Base-by-base conservation (phyloP, 2,113 vertebrate genomes). In the Oryzias melastigma region DNA sequence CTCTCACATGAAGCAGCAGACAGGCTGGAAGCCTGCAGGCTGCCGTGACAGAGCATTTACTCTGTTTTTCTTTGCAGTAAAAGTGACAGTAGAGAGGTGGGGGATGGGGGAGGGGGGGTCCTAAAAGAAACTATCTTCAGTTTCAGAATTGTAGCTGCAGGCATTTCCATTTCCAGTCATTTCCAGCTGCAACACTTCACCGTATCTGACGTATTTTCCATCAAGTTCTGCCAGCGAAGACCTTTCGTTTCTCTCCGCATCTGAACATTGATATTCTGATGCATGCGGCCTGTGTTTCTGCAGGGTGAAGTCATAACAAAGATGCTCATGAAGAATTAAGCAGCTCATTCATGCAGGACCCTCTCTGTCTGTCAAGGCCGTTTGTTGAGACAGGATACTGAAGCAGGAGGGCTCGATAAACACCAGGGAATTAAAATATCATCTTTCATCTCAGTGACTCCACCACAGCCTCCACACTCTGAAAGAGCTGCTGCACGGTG, bases 291-390 rank as follows among this genome's bases (percentile, higher is more conserved):
- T 71, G 47, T 42, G 60, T 50, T 64, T 69, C 52, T 67, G 20
- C 25, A 41, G 29, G 52, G 54, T 68, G 46, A 67, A 73, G 69
- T 62, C 62, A 81, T 73, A 76, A 83, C 41, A 43, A 61, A 58
- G 63, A 51, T 8, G 4, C n/a, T 1, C 62, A 87, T 90, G 77
- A 88, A 88, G 70, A 81, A 87, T 90, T 88, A 83, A 88, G 45
- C 65, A 68, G 72, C 72, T 71, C 69, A 72, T 77, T 54, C 24
- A 58, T 64, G 68, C 52, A 50, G 58, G 54, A 46, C 44, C 61
- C 56, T 65, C 62, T 62, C 76, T 82, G 77, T 85, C 64, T 65
- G 19, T 70, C 62, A 63, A 80, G 81, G 73, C 80, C 66, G 53
- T 56, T 41, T 52, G 41, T 29, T 25, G 73, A 70, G 69, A 70